phyloP scores from a whole-genome alignment of 1,140 invertebrate species.

The Adelges cooleyi region DNA sequence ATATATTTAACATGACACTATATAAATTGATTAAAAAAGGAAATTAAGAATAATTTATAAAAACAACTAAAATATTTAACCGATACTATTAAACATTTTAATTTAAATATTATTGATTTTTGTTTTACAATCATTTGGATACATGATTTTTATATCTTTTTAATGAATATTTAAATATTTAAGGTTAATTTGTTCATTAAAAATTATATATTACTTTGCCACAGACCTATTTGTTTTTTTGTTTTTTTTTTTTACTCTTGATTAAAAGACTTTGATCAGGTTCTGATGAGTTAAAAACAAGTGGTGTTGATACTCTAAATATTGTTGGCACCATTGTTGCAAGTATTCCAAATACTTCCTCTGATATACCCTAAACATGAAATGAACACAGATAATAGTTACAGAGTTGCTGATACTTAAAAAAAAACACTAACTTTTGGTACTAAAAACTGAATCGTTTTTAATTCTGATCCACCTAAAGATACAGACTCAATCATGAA shows the following conservation, averaged over 20 bases:
- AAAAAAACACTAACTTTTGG: constrained; percentile 48
- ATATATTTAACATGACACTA: too few relatives aligned
- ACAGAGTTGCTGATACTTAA: neutral
- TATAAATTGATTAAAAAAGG: too few relatives aligned
- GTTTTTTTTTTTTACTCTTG: constrained; percentile 16
- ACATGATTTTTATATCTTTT: too few relatives aligned
- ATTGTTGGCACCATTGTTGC: constrained; percentile 80
- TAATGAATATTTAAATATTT: too few relatives aligned
- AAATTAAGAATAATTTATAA: too few relatives aligned
- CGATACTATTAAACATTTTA: too few relatives aligned
- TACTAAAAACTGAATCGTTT: constrained; percentile 74
- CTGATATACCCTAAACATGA: constrained; percentile 35
- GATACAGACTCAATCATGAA: constrained; percentile 98
- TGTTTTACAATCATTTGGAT: too few relatives aligned
- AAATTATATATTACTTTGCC: constrained; percentile 4
- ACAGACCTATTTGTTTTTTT: constrained; percentile 1
- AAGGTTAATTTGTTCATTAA: neutral
- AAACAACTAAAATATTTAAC: too few relatives aligned
- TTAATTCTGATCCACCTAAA: constrained; percentile 78
- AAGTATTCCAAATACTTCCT: constrained; percentile 67
- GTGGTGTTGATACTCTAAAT: constrained; percentile 79
- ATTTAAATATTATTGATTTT: too few relatives aligned
- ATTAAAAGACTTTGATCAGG: neutral
- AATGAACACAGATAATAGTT: neutral
- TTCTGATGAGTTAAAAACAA: constrained; percentile 48